These are phyloP conservation scores for Lagocephalus sceleratus DNA, from an alignment of 2,797 vertebrate genomes.

Conservation along the genomic window DNA sequence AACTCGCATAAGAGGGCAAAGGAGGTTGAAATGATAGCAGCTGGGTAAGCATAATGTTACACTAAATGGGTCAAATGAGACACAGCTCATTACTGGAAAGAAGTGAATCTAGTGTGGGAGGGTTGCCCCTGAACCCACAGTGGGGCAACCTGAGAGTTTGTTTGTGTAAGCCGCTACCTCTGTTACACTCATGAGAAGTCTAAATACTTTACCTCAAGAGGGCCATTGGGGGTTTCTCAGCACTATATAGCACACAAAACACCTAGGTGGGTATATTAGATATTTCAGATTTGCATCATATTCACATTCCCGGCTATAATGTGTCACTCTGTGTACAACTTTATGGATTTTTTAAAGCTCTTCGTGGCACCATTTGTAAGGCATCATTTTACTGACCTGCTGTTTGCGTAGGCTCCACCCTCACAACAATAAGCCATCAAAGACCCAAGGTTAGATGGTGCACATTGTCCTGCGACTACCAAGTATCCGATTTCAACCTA, in stretches of 20 bases:
- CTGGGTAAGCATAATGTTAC: conserved; percentile 68
- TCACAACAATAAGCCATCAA: conserved; percentile 27
- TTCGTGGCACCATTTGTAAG: conserved; percentile 32
- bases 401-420: conserved; percentile 12
- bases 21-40: conserved; percentile 52
- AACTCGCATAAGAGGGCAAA: conserved; percentile 48
- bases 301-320: conserved; percentile 1
- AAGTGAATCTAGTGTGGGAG: conserved; percentile 54
- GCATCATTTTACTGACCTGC: conserved; percentile 21
- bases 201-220: conserved; percentile 55
- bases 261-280: conserved; percentile 24
- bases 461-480: conserved; percentile 5
- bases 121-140: conserved; percentile 43
- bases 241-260: conserved; percentile 15
- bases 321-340: conserved; percentile 2
- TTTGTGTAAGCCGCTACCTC: conserved; percentile 46
- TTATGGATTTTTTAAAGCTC: conserved; percentile 29
- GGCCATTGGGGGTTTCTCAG: conserved; percentile 32
- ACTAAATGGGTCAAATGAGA: conserved; percentile 70
- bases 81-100: conserved; percentile 62
- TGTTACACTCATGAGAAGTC: conserved; percentile 37
- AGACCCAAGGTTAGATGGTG: conserved; percentile 22
- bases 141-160: conserved; percentile 52
- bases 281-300: conserved; percentile 29
- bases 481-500: conserved; percentile 24